Percentiles rank a stretch among this genome's conserved stretches.
phyloP scores from a whole-genome alignment of 30 jellyfish, hydroid and myxozoan species.

The Cassiopea andromeda region DNA sequence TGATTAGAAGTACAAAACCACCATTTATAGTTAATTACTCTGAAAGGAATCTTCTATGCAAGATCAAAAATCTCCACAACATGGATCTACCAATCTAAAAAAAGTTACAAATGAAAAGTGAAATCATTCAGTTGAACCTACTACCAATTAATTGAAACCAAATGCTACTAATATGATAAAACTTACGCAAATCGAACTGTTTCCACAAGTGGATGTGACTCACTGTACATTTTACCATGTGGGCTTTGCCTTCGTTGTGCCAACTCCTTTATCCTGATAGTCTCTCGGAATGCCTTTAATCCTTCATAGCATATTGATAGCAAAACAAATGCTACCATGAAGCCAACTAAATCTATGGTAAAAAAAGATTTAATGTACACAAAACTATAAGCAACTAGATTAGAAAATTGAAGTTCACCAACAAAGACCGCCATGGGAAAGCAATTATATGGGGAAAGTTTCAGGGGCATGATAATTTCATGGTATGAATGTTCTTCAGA shows the following conservation, averaged over 20 bases:
- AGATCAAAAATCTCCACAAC: no score
- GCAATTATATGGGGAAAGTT: no score
- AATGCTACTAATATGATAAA: not conserved
- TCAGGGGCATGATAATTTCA: no score
- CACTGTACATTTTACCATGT: conserved; percentile 39
- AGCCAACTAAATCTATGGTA: conserved; percentile 47
- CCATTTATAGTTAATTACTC: no score
- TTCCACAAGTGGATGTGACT: conserved; percentile 41
- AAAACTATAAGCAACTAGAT: not conserved
- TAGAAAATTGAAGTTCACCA: not conserved
- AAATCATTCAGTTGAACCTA: not conserved
- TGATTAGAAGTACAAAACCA: no score
- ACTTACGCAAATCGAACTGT: conserved; percentile 41
- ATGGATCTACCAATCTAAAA: no score
- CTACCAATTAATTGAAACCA: not conserved
- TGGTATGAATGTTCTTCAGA: no score
- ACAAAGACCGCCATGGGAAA: not conserved
- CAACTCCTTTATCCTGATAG: conserved; percentile 31
- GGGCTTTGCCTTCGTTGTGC: conserved; percentile 13
- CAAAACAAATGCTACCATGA: conserved; percentile 42
- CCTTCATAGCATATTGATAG: conserved; percentile 55
- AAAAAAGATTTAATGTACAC: not conserved
- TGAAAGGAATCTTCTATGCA: no score
- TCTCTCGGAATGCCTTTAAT: conserved; percentile 63
- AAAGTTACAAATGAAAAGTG: no score